These are phyloP conservation scores for Olivierus martensii DNA, from an alignment of 1,140 invertebrate species.

Conservation along the genomic window DNA sequence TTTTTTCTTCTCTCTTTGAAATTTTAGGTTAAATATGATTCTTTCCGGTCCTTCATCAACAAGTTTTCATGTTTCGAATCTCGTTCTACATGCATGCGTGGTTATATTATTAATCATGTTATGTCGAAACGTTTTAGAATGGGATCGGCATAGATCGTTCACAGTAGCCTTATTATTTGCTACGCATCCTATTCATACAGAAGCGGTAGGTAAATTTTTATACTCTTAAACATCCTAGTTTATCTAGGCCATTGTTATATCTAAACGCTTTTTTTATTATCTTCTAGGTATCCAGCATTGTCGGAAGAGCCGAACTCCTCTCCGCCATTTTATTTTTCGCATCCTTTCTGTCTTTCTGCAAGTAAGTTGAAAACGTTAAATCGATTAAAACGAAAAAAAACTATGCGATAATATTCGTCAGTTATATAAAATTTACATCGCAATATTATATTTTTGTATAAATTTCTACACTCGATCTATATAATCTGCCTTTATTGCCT, in stretches of 20 bases:
- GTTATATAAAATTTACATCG: not conserved
- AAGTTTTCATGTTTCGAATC: slow-evolving; percentile 34
- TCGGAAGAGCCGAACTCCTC: slow-evolving; percentile 37
- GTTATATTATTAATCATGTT: slow-evolving; percentile 11
- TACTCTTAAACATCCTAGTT: too few relatives aligned
- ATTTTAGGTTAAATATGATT: too few relatives aligned
- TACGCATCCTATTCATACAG: slow-evolving; percentile 39
- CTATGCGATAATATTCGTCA: not conserved
- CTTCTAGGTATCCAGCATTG: slow-evolving; percentile 35
- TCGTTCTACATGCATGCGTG: slow-evolving; percentile 28
- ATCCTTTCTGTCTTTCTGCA: slow-evolving; percentile 23
- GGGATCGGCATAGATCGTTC: slow-evolving; percentile 19
- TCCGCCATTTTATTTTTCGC: slow-evolving; percentile 33
- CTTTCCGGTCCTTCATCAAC: too few relatives aligned
- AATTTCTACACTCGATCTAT: too few relatives aligned
- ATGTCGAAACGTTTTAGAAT: slow-evolving; percentile 6
- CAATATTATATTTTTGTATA: too few relatives aligned
- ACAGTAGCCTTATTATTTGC: slow-evolving; percentile 35
- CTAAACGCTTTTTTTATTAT: slow-evolving; percentile 20
- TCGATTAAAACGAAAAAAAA: not conserved
- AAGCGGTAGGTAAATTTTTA: slow-evolving; percentile 35
- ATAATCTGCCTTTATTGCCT: too few relatives aligned
- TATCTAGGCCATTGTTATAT: too few relatives aligned
- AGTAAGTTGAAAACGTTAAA: slow-evolving; percentile 20
- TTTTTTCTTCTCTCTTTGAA: too few relatives aligned